These are phyloP conservation scores for Carterocephalus palaemon DNA, from an alignment of 2,888 invertebrate species.

Conservation along the genomic window DNA sequence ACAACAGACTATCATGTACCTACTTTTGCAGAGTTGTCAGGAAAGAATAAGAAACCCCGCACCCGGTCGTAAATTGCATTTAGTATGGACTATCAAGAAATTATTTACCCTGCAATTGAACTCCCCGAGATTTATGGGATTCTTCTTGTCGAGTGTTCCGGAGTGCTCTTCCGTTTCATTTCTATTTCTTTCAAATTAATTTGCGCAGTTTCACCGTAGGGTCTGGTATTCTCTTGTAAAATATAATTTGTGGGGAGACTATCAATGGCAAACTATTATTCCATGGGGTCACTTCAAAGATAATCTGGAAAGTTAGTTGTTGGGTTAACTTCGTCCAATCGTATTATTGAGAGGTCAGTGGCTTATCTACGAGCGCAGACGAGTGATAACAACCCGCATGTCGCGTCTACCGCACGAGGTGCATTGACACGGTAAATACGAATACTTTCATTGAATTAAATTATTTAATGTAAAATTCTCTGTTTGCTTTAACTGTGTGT, in stretches of 20 bases:
- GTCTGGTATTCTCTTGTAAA: too few species aligned
- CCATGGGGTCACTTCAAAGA: constrained; percentile 31
- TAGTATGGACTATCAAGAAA: constrained; percentile 44
- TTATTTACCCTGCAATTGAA: constrained; percentile 47
- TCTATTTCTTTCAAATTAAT: neutral
- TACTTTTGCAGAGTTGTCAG: constrained; percentile 31
- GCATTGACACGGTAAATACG: constrained; percentile 37
- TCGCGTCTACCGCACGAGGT: constrained; percentile 32
- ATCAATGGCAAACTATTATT: constrained; percentile 12
- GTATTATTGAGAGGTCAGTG: constrained; percentile 39
- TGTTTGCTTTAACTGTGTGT: too few species aligned
- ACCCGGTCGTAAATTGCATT: constrained; percentile 50
- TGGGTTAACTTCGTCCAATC: constrained; percentile 30
- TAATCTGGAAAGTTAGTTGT: constrained; percentile 26
- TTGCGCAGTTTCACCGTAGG: too few species aligned
- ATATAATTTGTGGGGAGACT: constrained; percentile 1
- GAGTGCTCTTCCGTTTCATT: neutral
- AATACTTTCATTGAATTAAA: constrained; percentile 54
- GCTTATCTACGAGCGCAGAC: constrained; percentile 42
- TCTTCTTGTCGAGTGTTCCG: constrained; percentile 41
- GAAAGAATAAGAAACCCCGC: constrained; percentile 29
- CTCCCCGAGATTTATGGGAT: constrained; percentile 52
- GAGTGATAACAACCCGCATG: constrained; percentile 54
- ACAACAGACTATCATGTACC: constrained; percentile 27
- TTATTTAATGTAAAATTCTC: constrained; percentile 35